Conservation (phyloP, 2,113 vertebrate species). For the Serinus canaria region DNA sequence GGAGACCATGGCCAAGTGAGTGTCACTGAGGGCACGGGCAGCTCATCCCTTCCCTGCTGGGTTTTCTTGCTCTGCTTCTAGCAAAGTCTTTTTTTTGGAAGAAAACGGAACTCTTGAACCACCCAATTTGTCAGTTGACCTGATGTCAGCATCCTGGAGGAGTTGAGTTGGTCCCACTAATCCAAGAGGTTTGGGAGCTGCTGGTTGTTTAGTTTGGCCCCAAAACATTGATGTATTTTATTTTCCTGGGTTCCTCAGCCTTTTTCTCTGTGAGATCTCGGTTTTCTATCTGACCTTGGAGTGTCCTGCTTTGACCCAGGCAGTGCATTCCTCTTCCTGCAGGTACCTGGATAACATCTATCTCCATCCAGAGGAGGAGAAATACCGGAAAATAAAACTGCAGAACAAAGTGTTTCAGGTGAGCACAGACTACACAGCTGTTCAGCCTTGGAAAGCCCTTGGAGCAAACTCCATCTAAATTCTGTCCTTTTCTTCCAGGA, state of each 20-base stretch:
- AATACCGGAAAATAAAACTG: slow-evolving; percentile 90
- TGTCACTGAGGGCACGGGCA: accelerated
- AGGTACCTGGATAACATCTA: slow-evolving; percentile 95
- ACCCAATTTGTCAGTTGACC: background rate
- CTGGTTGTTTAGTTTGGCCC: background rate
- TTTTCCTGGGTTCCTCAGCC: background rate
- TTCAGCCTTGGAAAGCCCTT: background rate
- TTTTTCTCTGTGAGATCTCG: background rate
- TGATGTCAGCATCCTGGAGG: background rate
- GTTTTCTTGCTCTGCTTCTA: background rate
- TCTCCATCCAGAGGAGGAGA: slow-evolving; percentile 90
- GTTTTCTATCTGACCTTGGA: background rate
- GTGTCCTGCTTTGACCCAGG: background rate
- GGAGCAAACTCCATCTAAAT: background rate
- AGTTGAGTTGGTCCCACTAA: background rate
- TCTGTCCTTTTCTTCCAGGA: slow-evolving; percentile 73
- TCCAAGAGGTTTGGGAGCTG: background rate
- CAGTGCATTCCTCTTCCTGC: background rate
- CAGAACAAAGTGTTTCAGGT: slow-evolving; percentile 97
- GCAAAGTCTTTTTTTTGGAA: background rate
- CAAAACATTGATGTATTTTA: background rate
- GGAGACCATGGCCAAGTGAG: slow-evolving; percentile 94
- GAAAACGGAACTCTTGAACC: background rate
- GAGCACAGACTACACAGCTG: background rate
- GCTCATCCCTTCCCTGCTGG: background rate